Evolutionary conservation across 2,113 vertebrate species (phyloP).

Genomic region (Peromyscus californicus): DNA sequence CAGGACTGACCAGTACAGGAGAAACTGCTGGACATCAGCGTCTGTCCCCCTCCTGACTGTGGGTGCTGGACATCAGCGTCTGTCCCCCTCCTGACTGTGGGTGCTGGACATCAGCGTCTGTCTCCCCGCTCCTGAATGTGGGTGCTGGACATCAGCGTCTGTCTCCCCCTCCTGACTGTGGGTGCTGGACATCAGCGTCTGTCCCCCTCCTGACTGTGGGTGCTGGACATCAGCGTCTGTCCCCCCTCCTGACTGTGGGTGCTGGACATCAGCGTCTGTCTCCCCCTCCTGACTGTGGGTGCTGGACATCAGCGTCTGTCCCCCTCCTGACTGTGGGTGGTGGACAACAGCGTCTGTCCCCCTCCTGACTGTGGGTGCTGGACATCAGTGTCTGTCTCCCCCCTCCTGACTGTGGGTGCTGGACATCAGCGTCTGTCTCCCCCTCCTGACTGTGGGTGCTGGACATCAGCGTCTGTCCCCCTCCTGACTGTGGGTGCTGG

Average conservation of each 20-base stretch:
- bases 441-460: not conserved
- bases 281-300: not conserved
- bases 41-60: not conserved
- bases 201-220: not conserved
- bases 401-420: not conserved
- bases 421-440: not conserved
- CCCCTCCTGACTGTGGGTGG: not conserved
- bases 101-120: not conserved
- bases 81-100: not conserved
- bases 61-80: not conserved
- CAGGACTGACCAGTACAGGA: not conserved
- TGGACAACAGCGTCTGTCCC: not conserved
- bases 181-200: not conserved
- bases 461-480: not conserved
- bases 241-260: not conserved
- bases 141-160: not conserved
- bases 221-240: not conserved
- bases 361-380: not conserved
- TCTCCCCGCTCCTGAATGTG: not conserved
- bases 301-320: not conserved
- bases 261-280: not conserved
- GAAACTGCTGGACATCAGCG: not conserved
- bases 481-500: not conserved
- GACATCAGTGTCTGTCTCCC: too few relatives aligned
- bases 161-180: not conserved